Base-by-base conservation (phyloP, 2,797 vertebrate genomes). In the Gallinago solitaria region DNA sequence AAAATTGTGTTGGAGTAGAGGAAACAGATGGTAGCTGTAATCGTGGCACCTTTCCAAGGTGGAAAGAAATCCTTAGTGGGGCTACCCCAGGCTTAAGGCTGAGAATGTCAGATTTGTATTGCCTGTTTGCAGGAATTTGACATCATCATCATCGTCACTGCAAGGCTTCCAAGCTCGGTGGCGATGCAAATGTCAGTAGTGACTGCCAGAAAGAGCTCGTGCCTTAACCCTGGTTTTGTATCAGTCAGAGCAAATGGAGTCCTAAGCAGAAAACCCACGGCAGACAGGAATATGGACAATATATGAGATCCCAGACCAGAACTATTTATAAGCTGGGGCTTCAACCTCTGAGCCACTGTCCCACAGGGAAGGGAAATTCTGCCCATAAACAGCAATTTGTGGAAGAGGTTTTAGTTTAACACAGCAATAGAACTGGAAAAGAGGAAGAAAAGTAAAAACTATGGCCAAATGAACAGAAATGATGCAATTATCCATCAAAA, bases 31-130 rank as follows among this genome's bases (percentile, higher is more conserved):
- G 39, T 59, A 89, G 63, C 9, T 78, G 48, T 82, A 79, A 85
- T 11, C 80, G 61, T 78, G 85, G 91, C 86, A 71, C 57, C 41
- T 80, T 79, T 94, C 91, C 96, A 95, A 95, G 70, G 70, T 83
- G 83, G 67, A 87, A 82, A 92, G 76, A 59, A 39, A 50, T 45
- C 43, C 51, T 74, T 76, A 89, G 70, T 39, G 37, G 68, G 57
- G 60, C 20, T 80, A 81, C 89, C 75, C 83, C 33, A 69, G 68
- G 53, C 35, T 89, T 92, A 68, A 57, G 45, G 20, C 33, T 81
- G 57, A 64, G 75, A 68, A 35, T 64, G 15, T 23, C 81, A 80
- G 48, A 68, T 83, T 33, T 57, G 32, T 43, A 35, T 24, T 30
- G 68, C 41, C 56, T 70, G 43, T 60, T 89, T 89, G 51, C 48